Evolutionary conservation across 1,140 invertebrate species (phyloP).

Genomic region (Hyles euphorbiae): DNA sequence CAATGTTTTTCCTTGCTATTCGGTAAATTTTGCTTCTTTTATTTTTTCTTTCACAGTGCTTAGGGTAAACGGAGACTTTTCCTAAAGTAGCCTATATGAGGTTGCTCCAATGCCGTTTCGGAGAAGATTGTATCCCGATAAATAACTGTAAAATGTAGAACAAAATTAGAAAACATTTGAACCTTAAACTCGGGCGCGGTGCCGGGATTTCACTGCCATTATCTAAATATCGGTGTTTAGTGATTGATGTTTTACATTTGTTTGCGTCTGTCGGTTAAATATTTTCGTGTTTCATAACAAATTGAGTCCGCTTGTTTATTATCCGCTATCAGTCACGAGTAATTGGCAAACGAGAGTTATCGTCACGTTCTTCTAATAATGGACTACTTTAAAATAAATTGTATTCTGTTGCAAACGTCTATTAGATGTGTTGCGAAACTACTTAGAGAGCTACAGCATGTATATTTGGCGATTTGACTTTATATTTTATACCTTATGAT

Average conservation of each 20-base stretch:
- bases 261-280: constrained; percentile 35
- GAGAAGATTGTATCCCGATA: neutral
- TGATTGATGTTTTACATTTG: constrained; percentile 36
- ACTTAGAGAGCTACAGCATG: too few species aligned
- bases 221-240: neutral
- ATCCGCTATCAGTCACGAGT: constrained; percentile 31
- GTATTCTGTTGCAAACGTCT: too few species aligned
- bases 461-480: too few species aligned
- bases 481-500: too few species aligned
- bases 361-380: constrained; percentile 27
- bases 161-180: neutral
- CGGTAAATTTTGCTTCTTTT: too few species aligned
- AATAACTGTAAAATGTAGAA: neutral
- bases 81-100: neutral
- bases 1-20: too few species aligned
- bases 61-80: too few species aligned
- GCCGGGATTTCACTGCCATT: neutral
- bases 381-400: constrained; percentile 1
- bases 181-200: too few species aligned
- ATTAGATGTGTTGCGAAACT: too few species aligned
- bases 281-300: constrained; percentile 34
- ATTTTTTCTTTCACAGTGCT: too few species aligned
- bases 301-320: constrained; percentile 36
- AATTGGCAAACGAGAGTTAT: constrained; percentile 35
- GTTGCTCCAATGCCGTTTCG: constrained; percentile 28